Base-by-base conservation (phyloP, 2,888 invertebrate genomes). In the Fragum fragum region DNA sequence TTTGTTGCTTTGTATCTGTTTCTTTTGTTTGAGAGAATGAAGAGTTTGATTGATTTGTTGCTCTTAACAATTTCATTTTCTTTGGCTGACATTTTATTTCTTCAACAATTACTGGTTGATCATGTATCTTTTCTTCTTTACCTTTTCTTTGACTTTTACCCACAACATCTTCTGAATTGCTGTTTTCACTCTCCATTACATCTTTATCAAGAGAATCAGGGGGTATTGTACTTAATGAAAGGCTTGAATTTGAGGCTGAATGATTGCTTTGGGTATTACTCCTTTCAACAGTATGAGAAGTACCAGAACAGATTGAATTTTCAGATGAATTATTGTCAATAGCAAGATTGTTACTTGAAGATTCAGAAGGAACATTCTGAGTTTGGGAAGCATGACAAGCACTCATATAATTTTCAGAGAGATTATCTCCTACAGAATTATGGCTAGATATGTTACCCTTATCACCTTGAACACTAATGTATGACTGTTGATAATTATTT, bases 31-130 rank as follows among this genome's bases (percentile, higher is more conserved):
- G 47, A 18, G 3, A n/a, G 14, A 3, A 14, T 47, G 47, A 39
- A 39, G 7, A n/a, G 14, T 76, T 74, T 36, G 2, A 18, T n/a
- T 61, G 32, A 61, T 77, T 74, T 23, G 79, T 77, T 63, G 79
- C 85, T 71, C 82, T 63, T 57, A 82, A 63, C 14, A 85, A 47
- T 74, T 82, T 85, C 70, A 76, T 73, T 61, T 85, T 82, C 61
- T 85, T 85, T 55, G 85, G 85, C 28, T 85, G 85, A 75, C 75
- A 80, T 52, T 77, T 79, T 5, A 59, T 29, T 42, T 69, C 70
- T 32, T 79, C 73, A 26, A 39, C n/a, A 29, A 14, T 32, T n/a
- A 16, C 6, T 61, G 26, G 32, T n/a, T 61, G 61, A 2, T 32
- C n/a, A n/a, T n/a, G 3, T 7, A 11, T 6, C 1, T 61, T 61